These are phyloP conservation scores for Cephus pygmeus DNA, from an alignment of 2,888 invertebrate genomes.

Conservation along the genomic window DNA sequence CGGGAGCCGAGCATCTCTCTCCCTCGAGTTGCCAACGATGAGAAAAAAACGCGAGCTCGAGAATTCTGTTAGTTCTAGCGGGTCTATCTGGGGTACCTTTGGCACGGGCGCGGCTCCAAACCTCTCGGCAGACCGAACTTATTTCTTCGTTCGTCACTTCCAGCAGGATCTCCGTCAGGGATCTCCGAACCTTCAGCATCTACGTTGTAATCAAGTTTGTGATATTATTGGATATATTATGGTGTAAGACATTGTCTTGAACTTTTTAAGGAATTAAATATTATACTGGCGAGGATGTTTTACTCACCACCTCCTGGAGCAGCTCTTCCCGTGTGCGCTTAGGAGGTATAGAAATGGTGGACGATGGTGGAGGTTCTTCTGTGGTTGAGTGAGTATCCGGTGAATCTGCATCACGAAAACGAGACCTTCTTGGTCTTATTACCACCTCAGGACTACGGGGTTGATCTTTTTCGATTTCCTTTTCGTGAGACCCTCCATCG, in stretches of 20 bases:
- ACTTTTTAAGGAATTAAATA: background rate
- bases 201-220: conserved; percentile 54
- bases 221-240: conserved; percentile 3
- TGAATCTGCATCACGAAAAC: conserved; percentile 63
- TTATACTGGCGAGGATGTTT: background rate
- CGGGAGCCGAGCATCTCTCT: conserved; percentile 23
- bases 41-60: conserved; percentile 40
- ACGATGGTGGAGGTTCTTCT: conserved; percentile 41
- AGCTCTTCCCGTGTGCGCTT: conserved; percentile 72
- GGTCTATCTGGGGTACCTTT: conserved; percentile 78
- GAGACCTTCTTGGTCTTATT: conserved; percentile 58
- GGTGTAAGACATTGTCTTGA: background rate
- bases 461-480: conserved; percentile 44
- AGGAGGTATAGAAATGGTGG: conserved; percentile 41
- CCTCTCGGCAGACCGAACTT: conserved; percentile 84
- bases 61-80: conserved; percentile 45
- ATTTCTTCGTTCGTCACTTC: conserved; percentile 95
- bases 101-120: conserved; percentile 80
- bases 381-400: conserved; percentile 47
- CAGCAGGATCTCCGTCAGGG: conserved; percentile 92
- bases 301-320: conserved; percentile 76
- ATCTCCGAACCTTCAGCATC: conserved; percentile 89
- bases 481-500: conserved; percentile 38
- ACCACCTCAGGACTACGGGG: conserved; percentile 57
- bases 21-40: conserved; percentile 8